phyloP scores from a whole-genome alignment of 2,113 vertebrate species.

The Chauna torquata region DNA sequence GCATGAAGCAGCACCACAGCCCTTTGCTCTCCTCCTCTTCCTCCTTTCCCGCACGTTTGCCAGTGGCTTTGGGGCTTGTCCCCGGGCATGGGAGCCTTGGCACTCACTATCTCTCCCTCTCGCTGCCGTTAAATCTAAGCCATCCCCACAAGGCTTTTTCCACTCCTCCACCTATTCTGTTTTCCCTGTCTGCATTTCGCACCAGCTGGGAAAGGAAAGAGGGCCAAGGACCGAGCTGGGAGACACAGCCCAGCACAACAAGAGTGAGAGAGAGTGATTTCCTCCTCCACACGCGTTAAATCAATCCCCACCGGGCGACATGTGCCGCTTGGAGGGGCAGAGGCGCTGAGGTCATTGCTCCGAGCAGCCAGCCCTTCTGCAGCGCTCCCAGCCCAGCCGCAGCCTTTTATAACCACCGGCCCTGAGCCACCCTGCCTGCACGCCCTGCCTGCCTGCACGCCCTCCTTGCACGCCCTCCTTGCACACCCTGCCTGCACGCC shows the following conservation, averaged over 20 bases:
- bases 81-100: not conserved
- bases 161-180: not conserved
- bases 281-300: not conserved
- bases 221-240: not conserved
- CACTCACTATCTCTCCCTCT: rapidly evolving
- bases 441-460: too few relatives aligned
- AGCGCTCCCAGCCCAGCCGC: not conserved
- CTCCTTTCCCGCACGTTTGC: not conserved
- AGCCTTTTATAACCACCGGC: not conserved
- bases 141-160: not conserved
- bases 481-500: not conserved
- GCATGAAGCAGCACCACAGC: not conserved
- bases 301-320: not conserved
- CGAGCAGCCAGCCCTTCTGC: rapidly evolving
- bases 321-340: not conserved
- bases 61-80: not conserved
- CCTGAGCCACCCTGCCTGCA: not conserved
- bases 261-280: not conserved
- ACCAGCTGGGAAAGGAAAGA: constrained; percentile 10
- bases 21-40: not conserved
- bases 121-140: not conserved
- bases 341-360: not conserved
- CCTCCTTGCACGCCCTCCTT: rapidly evolving
- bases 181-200: not conserved
- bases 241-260: not conserved